Percentiles rank a stretch among this genome's conserved stretches.
phyloP scores from a whole-genome alignment of 1,140 invertebrate species.

The Drosophila lacertosa region DNA sequence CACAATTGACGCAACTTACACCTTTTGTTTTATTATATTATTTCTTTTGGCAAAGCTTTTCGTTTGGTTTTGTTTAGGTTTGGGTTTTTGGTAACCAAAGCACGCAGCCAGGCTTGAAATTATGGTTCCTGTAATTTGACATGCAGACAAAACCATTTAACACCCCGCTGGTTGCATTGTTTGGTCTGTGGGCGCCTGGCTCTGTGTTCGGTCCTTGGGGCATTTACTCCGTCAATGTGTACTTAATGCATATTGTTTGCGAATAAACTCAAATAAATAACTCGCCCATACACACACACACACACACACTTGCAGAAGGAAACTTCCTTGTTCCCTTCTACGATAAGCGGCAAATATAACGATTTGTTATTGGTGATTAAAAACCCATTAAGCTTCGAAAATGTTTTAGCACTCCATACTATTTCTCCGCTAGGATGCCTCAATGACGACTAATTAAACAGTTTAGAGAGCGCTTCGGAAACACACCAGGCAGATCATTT shows the following conservation, averaged over 20 bases:
- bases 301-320: constrained; percentile 11
- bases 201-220: constrained; percentile 12
- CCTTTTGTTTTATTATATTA: constrained; percentile 58
- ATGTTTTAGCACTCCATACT: constrained; percentile 47
- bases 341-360: constrained; percentile 40
- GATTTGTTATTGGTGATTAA: constrained; percentile 69
- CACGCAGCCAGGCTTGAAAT: constrained; percentile 75
- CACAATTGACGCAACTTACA: constrained; percentile 63
- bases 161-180: constrained; percentile 77
- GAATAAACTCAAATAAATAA: constrained; percentile 37
- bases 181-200: constrained; percentile 32
- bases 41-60: constrained; percentile 26
- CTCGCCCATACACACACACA: constrained; percentile 13
- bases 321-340: constrained; percentile 2
- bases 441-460: constrained; percentile 40
- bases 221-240: constrained; percentile 43
- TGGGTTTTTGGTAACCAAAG: constrained; percentile 44
- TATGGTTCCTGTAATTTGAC: constrained; percentile 82
- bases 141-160: constrained; percentile 82
- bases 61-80: constrained; percentile 36
- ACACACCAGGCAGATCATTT: background rate
- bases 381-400: constrained; percentile 59
- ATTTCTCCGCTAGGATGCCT: constrained; percentile 1
- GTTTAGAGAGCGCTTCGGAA: constrained; percentile 18
- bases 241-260: constrained; percentile 43